These are phyloP conservation scores for Sciurus vulgaris DNA, from an alignment of 2,797 vertebrate genomes.

Conservation along the genomic window DNA sequence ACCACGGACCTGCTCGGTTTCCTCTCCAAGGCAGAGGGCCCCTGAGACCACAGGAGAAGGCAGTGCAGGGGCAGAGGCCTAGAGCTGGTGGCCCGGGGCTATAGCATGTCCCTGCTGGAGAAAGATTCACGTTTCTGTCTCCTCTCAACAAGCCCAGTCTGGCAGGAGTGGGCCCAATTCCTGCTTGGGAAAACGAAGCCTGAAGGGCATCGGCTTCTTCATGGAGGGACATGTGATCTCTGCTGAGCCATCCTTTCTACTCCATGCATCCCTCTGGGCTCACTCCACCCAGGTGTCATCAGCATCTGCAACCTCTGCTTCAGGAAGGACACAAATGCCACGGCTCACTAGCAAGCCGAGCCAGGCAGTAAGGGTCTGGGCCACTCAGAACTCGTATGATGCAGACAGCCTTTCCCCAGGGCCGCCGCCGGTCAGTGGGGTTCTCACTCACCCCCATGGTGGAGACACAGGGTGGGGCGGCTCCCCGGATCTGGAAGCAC, in stretches of 20 bases:
- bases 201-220: neutral
- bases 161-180: neutral
- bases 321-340: neutral
- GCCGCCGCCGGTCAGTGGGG: fast-evolving
- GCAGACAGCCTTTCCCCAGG: neutral
- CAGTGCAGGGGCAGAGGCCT: neutral
- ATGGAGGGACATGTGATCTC: fast-evolving
- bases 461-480: constrained; percentile 93
- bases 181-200: neutral
- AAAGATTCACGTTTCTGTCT: neutral
- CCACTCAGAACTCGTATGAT: neutral
- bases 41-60: too few species aligned
- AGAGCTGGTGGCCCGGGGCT: neutral
- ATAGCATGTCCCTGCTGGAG: too few species aligned
- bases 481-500: constrained; percentile 95
- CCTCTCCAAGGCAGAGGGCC: neutral
- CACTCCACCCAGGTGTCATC: fast-evolving
- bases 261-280: neutral
- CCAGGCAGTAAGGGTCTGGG: neutral
- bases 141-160: neutral
- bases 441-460: constrained; percentile 94
- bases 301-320: neutral
- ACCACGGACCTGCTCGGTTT: too few species aligned
- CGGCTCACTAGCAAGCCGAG: fast-evolving
- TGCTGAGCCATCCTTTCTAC: neutral